Base-by-base conservation (phyloP, 2,888 invertebrate genomes). In the Choreutis nemorana region DNA sequence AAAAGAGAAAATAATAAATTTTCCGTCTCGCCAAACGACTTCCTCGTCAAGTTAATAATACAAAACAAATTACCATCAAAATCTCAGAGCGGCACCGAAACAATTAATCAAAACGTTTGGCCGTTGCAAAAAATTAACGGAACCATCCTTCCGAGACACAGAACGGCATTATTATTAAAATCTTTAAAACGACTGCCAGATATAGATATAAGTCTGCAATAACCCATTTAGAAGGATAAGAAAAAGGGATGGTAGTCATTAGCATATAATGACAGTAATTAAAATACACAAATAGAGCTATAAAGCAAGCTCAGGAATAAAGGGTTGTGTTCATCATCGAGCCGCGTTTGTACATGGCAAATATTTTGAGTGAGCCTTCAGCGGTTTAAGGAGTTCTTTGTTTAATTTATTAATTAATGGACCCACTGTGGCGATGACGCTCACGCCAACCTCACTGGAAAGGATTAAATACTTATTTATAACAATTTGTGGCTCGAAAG, bases 201-300 rank as follows among this genome's bases (percentile, higher is more conserved):
- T 63, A 67, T 62, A 77, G 66, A 75, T 75, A 75, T 71, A 73
- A 73, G 66, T 55, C 70, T 55, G 72, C 63, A 61, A 66, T 75
- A 77, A 77, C 73, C 78, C 77, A 78, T 79, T 79, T 71, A 56
- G 64, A 47, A 62, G 79, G 79, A 77, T 79, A 80, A 79, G 80
- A 80, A 80, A 79, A 79, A 79, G 79, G 79, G 78, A 78, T 75
- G 73, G 64, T 60, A 67, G 77, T 73, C 79, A 75, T 80, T 80
- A 79, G 77, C 78, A 80, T 80, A 84, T 84, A 84, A 84, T 83
- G 83, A 83, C 81, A 79, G 83, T 84, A 84, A 84, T 84, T 84
- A 84, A 84, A 84, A 83, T 84, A 84, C 83, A 83, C 83, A 84
- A 84, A 83, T 83, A 83, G 82, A 82, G 81, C 82, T 77, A 83